Evolutionary conservation across 2,113 vertebrate genomes (phyloP).

Genomic region (Podarcis raffonei): DNA sequence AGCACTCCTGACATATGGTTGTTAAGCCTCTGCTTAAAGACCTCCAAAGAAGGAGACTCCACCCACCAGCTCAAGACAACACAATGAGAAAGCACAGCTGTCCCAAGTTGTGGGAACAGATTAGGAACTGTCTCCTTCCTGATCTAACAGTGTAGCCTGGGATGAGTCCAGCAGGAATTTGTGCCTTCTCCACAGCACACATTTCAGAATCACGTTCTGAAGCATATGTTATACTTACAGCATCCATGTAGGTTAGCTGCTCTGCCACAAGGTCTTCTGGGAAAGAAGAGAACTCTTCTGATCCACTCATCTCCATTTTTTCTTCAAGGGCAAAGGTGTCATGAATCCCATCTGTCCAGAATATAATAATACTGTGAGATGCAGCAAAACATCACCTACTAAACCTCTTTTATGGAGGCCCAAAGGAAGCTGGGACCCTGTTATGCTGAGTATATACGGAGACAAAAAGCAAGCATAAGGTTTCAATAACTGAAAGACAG

Average conservation of each 20-base stretch:
- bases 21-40: too few relatives aligned
- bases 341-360: slow-evolving; percentile 78
- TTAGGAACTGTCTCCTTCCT: not conserved
- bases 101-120: not conserved
- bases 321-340: slow-evolving; percentile 78
- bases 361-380: slow-evolving; percentile 8
- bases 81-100: not conserved
- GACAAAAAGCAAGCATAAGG: slow-evolving; percentile 2
- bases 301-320: slow-evolving; percentile 76
- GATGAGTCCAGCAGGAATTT: not conserved
- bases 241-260: slow-evolving; percentile 96
- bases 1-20: too few relatives aligned
- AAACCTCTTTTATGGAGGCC: slow-evolving; percentile 13
- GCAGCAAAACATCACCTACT: not conserved
- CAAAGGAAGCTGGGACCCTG: not conserved
- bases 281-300: slow-evolving; percentile 88
- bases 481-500: not conserved
- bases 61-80: not conserved
- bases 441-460: not conserved
- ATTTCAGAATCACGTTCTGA: not conserved
- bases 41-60: too few relatives aligned
- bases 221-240: slow-evolving; percentile 75
- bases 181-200: not conserved
- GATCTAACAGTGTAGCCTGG: not conserved
- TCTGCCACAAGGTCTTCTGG: slow-evolving; percentile 88